Evolutionary conservation across 2,888 invertebrate species (phyloP).

Genomic region (Drosophila prostipennis): DNA sequence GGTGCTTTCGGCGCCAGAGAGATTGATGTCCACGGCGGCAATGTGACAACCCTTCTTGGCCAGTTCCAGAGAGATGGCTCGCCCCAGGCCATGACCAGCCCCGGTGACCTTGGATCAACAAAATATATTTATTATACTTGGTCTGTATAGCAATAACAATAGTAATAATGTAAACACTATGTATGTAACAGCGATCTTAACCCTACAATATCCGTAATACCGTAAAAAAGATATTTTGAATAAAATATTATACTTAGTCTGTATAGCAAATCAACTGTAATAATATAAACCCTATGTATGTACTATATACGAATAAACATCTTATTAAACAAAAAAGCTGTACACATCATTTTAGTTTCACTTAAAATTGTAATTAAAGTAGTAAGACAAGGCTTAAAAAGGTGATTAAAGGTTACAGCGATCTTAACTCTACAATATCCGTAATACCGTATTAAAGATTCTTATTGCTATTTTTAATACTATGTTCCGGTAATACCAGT

Average conservation of each 20-base stretch:
- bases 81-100: slow-evolving; percentile 83
- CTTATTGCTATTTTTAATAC: too few relatives aligned
- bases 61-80: slow-evolving; percentile 79
- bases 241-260: too few relatives aligned
- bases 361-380: not conserved
- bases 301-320: too few relatives aligned
- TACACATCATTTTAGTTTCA: not conserved
- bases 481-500: too few relatives aligned
- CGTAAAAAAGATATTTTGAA: too few relatives aligned
- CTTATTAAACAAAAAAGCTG: not conserved
- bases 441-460: too few relatives aligned
- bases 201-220: too few relatives aligned
- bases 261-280: too few relatives aligned
- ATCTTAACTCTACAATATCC: not conserved
- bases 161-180: too few relatives aligned
- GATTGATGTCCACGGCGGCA: slow-evolving; percentile 78
- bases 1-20: slow-evolving; percentile 67
- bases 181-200: too few relatives aligned
- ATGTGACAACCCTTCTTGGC: slow-evolving; percentile 80
- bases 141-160: too few relatives aligned
- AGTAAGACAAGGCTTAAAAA: not conserved
- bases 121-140: not conserved
- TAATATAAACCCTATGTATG: too few relatives aligned
- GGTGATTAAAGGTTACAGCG: not conserved
- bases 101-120: slow-evolving; percentile 82